Evolutionary conservation across 2,888 invertebrate species (phyloP), one percentile per base, ranked within the genome.

Genomic region (Byasa hedistus): DNA sequence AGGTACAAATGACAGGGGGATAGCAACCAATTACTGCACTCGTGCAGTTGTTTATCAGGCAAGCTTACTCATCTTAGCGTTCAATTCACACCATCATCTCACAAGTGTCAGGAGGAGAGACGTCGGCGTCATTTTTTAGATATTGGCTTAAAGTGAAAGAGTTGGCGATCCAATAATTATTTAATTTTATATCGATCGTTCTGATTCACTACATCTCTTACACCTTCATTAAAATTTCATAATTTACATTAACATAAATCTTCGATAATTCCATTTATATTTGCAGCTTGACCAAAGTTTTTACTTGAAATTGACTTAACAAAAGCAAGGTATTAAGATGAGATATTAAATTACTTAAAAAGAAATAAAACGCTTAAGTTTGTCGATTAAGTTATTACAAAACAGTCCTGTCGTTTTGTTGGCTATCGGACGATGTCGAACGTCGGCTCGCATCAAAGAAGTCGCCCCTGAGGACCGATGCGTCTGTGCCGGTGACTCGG

Each of bases 41-140:
- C 83, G 80, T 79, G 80, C 85, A 84, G 86, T 87, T 89, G 87
- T 89, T 89, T 89, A 89, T 87, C 88, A 76, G 80, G 75, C 80
- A 73, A 85, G 89, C 85, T 89, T 85, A 87, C 87, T 90, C 91
- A 89, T 86, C 87, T 83, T 84, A 82, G 84, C 83, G 85, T 79
- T 86, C 88, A 91, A 89, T 91, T 90, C 88, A 91, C 91, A 90
- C 90, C 88, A 89, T 88, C 90, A 87, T 86, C 89, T 85, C 85
- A 83, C 89, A 85, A 89, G 87, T 89, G 87, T 86, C 84, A 79
- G 81, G 71, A 74, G 76, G 75, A 76, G 75, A 78, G 79, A 80
- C 80, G 80, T 77, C 74, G 76, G 69, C 75, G 81, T 87, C 82
- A 82, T 89, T 89, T 88, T 89, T 89, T 87, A 73, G 52, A 48